Conservation (phyloP, 2,113 vertebrate species). For the Pristiophorus japonicus region DNA sequence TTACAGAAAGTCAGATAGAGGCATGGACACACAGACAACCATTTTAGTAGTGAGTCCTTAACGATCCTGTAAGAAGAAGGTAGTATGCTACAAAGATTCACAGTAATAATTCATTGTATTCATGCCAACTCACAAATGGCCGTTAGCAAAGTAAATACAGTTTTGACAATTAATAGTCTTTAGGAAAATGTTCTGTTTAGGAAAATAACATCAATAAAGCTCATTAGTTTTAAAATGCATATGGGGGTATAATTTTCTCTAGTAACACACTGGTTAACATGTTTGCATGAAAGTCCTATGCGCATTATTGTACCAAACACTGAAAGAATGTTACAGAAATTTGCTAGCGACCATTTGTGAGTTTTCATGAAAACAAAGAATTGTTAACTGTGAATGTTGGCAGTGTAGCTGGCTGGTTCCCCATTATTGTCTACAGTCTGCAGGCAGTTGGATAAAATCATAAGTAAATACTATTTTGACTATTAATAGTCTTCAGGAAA, state of each 20-base stretch:
- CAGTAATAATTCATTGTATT: too few species aligned
- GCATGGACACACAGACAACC: background rate
- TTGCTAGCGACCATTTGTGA: background rate
- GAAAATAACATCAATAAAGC: background rate
- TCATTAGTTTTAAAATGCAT: background rate
- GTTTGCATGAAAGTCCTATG: background rate
- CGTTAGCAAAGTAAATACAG: background rate
- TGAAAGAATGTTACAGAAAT: background rate
- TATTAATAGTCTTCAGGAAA: background rate
- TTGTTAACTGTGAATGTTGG: background rate
- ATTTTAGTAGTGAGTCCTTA: background rate
- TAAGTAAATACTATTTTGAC: background rate
- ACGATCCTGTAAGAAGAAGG: background rate
- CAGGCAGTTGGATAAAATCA: background rate
- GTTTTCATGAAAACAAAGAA: conserved; percentile 18
- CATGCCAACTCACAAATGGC: too few species aligned
- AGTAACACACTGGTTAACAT: background rate
- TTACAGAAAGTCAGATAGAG: background rate
- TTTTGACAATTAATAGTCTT: background rate
- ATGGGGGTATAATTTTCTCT: background rate
- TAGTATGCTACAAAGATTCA: background rate
- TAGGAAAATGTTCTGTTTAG: background rate
- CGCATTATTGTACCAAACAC: background rate
- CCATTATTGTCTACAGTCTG: background rate
- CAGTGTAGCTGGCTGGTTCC: background rate